Percentiles rank a stretch among this genome's conserved stretches.
Evolutionary conservation across 2,113 vertebrate species (phyloP).

Genomic region (Eclectus roratus): DNA sequence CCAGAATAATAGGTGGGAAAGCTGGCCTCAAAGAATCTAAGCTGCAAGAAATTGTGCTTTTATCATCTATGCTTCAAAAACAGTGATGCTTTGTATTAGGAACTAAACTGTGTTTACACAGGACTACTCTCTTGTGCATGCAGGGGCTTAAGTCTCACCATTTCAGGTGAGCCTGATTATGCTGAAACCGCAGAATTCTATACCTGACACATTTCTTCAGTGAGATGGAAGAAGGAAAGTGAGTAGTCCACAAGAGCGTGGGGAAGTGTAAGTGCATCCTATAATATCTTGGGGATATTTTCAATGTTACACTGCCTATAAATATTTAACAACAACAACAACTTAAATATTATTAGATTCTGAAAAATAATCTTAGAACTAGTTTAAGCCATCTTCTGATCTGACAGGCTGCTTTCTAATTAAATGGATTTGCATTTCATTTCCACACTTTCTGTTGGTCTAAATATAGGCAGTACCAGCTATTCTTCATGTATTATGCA

Average conservation of each 20-base stretch:
- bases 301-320: neutral
- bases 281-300: conserved; percentile 7
- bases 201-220: neutral
- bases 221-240: neutral
- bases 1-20: neutral
- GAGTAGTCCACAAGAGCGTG: neutral
- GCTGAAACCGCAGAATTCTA: neutral
- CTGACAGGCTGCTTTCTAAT: conserved; percentile 27
- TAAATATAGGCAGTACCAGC: neutral
- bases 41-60: neutral
- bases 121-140: neutral
- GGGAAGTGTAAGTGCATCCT: neutral
- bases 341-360: conserved; percentile 8
- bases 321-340: conserved; percentile 45
- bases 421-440: conserved; percentile 17
- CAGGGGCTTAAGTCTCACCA: neutral
- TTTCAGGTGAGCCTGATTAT: neutral
- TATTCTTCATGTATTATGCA: conserved; percentile 7
- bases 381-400: conserved; percentile 9
- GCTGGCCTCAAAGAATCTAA: neutral
- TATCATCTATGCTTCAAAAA: neutral
- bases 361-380: neutral
- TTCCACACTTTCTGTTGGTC: neutral
- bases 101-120: neutral
- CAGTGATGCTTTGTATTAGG: neutral